Percentiles rank a stretch among this genome's conserved stretches.
Conservation (phyloP, 2,797 vertebrate species). For the Pseudochirops cupreus region DNA sequence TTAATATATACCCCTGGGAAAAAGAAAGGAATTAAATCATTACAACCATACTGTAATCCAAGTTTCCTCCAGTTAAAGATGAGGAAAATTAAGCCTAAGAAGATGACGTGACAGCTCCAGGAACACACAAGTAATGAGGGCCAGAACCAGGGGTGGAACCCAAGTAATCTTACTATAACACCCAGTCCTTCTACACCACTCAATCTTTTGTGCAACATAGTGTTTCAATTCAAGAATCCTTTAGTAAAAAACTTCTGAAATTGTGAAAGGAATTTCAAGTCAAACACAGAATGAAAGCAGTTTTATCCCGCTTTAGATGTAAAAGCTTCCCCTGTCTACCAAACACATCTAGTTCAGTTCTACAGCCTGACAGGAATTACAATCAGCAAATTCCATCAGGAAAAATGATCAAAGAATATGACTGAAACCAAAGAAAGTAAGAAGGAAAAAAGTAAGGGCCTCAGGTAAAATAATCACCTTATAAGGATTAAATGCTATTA, state of each 20-base stretch:
- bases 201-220: neutral
- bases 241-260: constrained; percentile 1
- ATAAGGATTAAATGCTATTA: neutral
- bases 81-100: neutral
- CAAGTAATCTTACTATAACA: neutral
- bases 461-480: neutral
- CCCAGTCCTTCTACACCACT: neutral
- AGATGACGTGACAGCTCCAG: neutral
- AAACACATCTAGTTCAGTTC: neutral
- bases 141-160: neutral
- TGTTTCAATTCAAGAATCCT: neutral
- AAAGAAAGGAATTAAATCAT: neutral
- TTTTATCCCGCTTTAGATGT: constrained; percentile 23
- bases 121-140: neutral
- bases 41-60: neutral
- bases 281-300: neutral
- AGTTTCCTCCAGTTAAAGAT: neutral
- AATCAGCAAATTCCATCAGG: neutral
- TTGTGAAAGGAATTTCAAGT: constrained; percentile 20
- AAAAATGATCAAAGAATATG: neutral
- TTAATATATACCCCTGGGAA: neutral
- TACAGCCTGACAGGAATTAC: neutral
- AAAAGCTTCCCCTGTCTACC: neutral
- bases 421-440: neutral
- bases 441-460: neutral